phyloP scores from a whole-genome alignment of 2,113 vertebrate genomes.

The Esox niger region DNA sequence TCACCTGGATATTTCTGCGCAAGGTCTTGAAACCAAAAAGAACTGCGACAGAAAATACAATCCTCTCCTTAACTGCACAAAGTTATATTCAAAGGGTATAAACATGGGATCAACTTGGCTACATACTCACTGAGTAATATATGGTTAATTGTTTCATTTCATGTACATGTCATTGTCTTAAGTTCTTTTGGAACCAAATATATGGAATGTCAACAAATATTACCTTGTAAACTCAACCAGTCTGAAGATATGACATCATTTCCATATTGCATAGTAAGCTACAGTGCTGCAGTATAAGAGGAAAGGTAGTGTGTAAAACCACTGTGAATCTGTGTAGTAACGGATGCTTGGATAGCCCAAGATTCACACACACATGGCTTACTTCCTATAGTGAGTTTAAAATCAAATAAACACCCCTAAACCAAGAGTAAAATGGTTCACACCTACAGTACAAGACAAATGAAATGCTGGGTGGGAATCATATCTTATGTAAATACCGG shows the following conservation, averaged over 20 bases:
- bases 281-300: not conserved
- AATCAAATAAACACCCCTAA: not conserved
- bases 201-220: too few relatives aligned
- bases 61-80: not conserved
- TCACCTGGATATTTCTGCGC: not conserved
- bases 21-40: not conserved
- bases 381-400: not conserved
- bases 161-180: too few relatives aligned
- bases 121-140: not conserved
- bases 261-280: not conserved
- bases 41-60: conserved; percentile 1
- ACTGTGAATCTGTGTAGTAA: not conserved
- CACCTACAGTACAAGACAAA: not conserved
- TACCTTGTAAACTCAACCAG: not conserved
- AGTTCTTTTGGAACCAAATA: too few relatives aligned
- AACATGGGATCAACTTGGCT: not conserved
- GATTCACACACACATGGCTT: not conserved
- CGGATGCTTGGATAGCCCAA: not conserved
- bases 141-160: too few relatives aligned
- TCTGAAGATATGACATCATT: not conserved
- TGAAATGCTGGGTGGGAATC: not conserved
- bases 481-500: not conserved
- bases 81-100: not conserved
- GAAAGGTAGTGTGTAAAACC: not conserved
- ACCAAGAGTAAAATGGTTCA: not conserved